phyloP scores from a whole-genome alignment of 2,113 vertebrate genomes.

The Microcebus griseorufus region DNA sequence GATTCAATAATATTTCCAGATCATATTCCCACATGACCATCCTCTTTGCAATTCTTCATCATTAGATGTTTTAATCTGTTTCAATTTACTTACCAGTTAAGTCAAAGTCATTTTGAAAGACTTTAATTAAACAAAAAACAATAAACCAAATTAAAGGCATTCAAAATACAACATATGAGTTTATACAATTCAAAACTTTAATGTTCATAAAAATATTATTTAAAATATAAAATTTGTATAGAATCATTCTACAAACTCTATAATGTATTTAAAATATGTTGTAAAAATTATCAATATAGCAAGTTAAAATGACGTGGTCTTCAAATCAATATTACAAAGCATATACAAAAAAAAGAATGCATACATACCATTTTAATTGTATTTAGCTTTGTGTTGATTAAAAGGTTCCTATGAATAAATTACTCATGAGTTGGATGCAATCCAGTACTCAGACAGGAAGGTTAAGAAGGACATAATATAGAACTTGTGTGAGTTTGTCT shows the following conservation, averaged over 20 bases:
- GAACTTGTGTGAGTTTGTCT: background rate
- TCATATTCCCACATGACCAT: background rate
- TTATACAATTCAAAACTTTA: background rate
- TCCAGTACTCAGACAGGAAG: background rate
- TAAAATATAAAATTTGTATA: background rate
- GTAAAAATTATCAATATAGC: background rate
- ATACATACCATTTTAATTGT: background rate
- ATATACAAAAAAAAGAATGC: background rate
- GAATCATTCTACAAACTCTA: background rate
- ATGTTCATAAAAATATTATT: constrained; percentile 2
- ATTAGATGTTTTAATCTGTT: background rate
- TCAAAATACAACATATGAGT: background rate
- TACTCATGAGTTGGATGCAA: background rate
- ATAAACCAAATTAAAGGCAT: background rate
- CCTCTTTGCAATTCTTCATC: background rate
- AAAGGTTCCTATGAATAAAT: background rate
- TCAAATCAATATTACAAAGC: background rate
- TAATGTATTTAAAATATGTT: background rate
- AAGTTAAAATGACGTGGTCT: background rate
- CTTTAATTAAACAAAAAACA: background rate
- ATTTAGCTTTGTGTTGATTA: background rate
- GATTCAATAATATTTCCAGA: background rate
- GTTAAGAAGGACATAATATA: background rate
- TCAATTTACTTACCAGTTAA: background rate
- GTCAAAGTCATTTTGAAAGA: background rate